These are phyloP conservation scores for Sparus aurata DNA, from an alignment of 2,797 vertebrate species.

Conservation along the genomic window DNA sequence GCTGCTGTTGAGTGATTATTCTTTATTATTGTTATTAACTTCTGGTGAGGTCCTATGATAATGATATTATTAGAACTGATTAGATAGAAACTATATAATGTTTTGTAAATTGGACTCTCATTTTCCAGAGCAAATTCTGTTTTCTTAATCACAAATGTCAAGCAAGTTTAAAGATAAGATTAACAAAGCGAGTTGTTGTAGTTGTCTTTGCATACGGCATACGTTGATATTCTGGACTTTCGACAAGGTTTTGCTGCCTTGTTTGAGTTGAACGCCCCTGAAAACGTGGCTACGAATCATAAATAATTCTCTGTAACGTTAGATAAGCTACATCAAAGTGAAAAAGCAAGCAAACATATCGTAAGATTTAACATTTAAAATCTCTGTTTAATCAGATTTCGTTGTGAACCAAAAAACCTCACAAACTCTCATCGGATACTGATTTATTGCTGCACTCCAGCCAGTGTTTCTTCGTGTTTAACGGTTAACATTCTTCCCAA, in stretches of 20 bases:
- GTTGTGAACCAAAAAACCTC: neutral
- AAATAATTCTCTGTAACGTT: neutral
- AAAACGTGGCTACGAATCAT: neutral
- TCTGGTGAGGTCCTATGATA: neutral
- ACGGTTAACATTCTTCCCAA: too few relatives aligned
- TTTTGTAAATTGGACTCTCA: neutral
- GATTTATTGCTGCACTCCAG: neutral
- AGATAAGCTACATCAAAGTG: neutral
- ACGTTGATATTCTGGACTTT: too few relatives aligned
- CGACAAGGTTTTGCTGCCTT: neutral
- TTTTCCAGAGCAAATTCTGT: neutral
- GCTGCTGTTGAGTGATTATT: neutral
- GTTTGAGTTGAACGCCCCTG: neutral
- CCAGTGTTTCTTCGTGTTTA: too few relatives aligned
- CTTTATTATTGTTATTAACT: neutral
- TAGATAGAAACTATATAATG: too few relatives aligned
- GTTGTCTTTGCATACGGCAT: neutral
- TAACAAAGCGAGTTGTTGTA: neutral
- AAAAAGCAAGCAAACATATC: neutral
- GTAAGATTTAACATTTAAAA: neutral
- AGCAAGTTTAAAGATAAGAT: neutral
- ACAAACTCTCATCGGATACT: neutral
- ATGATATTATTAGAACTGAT: neutral
- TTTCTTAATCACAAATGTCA: neutral
- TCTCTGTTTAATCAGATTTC: neutral